Evolutionary conservation across 2,797 vertebrate genomes (phyloP).

Genomic region (Phrynocephalus vlangalii): DNA sequence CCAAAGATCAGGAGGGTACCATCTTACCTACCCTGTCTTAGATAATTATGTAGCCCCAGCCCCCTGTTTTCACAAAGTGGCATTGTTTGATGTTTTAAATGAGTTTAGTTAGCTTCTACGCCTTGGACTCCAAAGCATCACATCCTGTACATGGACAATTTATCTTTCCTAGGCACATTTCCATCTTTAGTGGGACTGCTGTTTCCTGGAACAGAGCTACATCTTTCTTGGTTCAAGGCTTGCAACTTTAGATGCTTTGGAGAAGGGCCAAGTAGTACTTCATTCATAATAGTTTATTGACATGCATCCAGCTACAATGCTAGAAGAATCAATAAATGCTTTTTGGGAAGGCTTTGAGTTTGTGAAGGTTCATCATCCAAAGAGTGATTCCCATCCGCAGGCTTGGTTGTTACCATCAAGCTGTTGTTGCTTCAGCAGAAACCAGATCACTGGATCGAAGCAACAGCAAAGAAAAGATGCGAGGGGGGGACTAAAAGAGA

Average conservation of each 20-base stretch:
- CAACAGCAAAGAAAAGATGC: neutral
- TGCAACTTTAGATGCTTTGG: neutral
- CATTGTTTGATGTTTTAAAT: neutral
- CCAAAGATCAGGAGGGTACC: neutral
- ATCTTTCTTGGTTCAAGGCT: neutral
- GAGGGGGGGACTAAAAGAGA: neutral
- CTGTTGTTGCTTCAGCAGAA: neutral
- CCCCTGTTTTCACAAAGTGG: neutral
- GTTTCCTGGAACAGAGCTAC: neutral
- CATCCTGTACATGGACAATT: neutral
- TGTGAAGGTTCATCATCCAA: neutral
- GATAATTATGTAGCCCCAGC: neutral
- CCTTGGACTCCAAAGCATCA: neutral
- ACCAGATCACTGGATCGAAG: neutral
- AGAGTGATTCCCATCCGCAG: too few species aligned
- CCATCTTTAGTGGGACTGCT: neutral
- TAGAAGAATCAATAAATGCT: slow-evolving; percentile 32
- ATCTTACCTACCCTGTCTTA: neutral
- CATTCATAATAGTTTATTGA: neutral
- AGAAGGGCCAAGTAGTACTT: neutral
- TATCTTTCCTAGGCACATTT: neutral
- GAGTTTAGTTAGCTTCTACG: neutral
- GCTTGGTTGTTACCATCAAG: neutral
- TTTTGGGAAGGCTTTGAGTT: slow-evolving; percentile 1
- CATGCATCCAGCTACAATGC: neutral